Base-by-base conservation (phyloP, 2,888 invertebrate species). In the Drosophila histrio region DNA sequence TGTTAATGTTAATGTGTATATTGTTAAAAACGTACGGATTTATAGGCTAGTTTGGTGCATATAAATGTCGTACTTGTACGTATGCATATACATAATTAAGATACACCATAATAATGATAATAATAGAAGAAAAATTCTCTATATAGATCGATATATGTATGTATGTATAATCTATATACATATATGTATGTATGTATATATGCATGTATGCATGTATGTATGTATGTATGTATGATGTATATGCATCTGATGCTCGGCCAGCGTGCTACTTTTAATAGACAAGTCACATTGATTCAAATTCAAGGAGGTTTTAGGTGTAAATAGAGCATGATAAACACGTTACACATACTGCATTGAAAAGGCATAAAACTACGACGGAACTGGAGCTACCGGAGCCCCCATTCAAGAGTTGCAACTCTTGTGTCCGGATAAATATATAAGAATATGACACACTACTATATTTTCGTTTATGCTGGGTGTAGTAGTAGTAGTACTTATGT, bases 261-360 rank as follows among this genome's bases (percentile, higher is more conserved):
- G 75, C 78, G 75, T 76, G 70, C 72, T 75, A 82, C 77, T 73
- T 72, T 79, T 76, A 88, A 85, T 85, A 89, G 89, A 85, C 85
- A 85, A 85, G 85, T 85, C 85, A 85, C 89, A 89, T 85, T 89
- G 82, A 86, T 84, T 79, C 69, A 87, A 85, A 88, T 84, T 82
- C 72, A 89, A 85, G 88, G 87, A 88, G 85, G 89, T 85, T 85
- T 79, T 68, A 64, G 64, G 61, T 83, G 46, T 71, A 17, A 39
- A 60, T 71, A 44, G 58, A 53, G 26, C 56, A 58, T 58, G 52
- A 44, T 52, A 61, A 72, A 61, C 41, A 74, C 26, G 61, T 59
- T 65, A 75, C 54, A 75, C 54, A 60, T 60, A 41, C 39, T 50
- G 24, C 24, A 24, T 30, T 9, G 26, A 53, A 58, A 60, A 66